phyloP scores from a whole-genome alignment of 1,140 invertebrate species.

The Saxidomus purpurata region DNA sequence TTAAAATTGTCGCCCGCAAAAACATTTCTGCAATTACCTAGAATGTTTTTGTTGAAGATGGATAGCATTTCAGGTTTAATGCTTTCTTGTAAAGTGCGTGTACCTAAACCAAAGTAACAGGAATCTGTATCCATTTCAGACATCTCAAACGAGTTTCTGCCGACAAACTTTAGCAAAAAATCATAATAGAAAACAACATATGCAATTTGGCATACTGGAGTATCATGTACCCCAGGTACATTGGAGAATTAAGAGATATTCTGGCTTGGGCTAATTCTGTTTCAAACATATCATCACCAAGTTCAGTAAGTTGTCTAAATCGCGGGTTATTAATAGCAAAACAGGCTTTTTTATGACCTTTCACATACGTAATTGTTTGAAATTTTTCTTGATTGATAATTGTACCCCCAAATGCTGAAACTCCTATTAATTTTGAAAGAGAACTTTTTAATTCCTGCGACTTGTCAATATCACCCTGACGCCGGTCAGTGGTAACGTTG shows the following conservation, averaged over 20 bases:
- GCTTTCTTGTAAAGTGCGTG: neutral
- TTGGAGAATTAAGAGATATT: slow-evolving; percentile 1
- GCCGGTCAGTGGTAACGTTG: slow-evolving; percentile 61
- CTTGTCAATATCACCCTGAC: slow-evolving; percentile 55
- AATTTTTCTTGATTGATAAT: no score
- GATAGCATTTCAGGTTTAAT: neutral
- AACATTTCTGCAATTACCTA: neutral
- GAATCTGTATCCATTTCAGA: slow-evolving; percentile 20
- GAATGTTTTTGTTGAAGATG: neutral
- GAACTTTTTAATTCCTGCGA: neutral
- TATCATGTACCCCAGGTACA: slow-evolving; percentile 1
- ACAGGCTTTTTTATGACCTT: no score
- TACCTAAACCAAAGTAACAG: neutral
- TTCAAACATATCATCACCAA: slow-evolving; percentile 1
- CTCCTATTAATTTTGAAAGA: neutral
- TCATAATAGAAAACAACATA: slow-evolving; percentile 3
- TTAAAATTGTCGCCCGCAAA: neutral
- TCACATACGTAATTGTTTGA: no score
- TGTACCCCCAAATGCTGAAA: neutral
- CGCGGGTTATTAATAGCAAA: neutral
- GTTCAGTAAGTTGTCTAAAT: slow-evolving; percentile 12
- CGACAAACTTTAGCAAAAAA: neutral
- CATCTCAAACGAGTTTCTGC: neutral
- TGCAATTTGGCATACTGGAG: slow-evolving; percentile 1
- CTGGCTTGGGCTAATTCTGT: neutral